phyloP scores from a whole-genome alignment of 2,888 invertebrate species.

The Bellardia pandia region DNA sequence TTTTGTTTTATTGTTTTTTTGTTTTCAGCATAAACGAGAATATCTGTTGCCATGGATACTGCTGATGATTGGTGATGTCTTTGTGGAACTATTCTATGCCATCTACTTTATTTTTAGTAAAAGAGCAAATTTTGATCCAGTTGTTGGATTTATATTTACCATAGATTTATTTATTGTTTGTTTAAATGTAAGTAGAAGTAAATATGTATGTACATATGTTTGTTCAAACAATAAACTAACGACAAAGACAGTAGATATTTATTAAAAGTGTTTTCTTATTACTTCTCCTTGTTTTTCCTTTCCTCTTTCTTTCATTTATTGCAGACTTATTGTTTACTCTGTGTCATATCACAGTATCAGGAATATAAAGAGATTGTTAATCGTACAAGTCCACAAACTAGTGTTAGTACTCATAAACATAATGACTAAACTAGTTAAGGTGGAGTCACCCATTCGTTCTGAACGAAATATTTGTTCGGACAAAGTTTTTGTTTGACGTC shows the following conservation, averaged over 20 bases:
- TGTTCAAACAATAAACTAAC: neutral
- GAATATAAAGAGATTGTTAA: slow-evolving; percentile 62
- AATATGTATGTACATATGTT: slow-evolving; percentile 15
- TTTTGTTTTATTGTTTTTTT: neutral
- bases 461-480: no score
- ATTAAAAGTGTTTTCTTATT: slow-evolving; percentile 20
- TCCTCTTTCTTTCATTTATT: slow-evolving; percentile 4
- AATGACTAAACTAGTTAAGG: neutral
- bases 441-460: no score
- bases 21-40: slow-evolving; percentile 61
- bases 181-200: slow-evolving; percentile 64
- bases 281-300: slow-evolving; percentile 2
- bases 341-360: slow-evolving; percentile 75
- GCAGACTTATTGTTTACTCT: slow-evolving; percentile 73
- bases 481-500: no score
- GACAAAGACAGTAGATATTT: neutral
- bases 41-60: slow-evolving; percentile 64
- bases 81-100: slow-evolving; percentile 57
- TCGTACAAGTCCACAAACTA: slow-evolving; percentile 51
- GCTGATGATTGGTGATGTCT: slow-evolving; percentile 60
- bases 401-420: slow-evolving; percentile 55
- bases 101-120: slow-evolving; percentile 60
- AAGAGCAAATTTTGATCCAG: slow-evolving; percentile 63
- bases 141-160: slow-evolving; percentile 70
- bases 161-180: slow-evolving; percentile 68